Evolutionary conservation across 2,113 vertebrate genomes (phyloP).

Genomic region (Elaphurus davidianus): DNA sequence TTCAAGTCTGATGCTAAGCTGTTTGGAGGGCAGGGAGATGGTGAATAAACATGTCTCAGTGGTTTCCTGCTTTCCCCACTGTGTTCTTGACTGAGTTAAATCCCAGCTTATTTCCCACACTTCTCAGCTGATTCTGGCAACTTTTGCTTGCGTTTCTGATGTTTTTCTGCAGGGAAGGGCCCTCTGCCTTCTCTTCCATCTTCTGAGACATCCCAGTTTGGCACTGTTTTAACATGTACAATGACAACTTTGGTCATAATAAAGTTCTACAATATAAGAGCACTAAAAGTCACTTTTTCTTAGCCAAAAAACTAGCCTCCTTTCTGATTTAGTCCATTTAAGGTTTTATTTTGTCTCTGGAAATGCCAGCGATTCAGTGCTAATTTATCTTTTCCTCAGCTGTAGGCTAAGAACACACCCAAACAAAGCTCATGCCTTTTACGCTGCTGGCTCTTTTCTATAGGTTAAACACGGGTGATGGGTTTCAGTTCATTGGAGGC

Average conservation of each 20-base stretch:
- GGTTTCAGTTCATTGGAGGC: conserved; percentile 42
- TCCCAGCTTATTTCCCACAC: background rate
- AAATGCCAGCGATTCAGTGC: background rate
- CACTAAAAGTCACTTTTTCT: background rate
- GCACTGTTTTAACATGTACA: background rate
- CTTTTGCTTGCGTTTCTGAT: background rate
- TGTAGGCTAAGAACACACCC: background rate
- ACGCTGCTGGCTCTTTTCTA: background rate
- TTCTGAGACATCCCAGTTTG: background rate
- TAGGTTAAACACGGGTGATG: conserved; percentile 65
- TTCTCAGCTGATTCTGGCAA: background rate
- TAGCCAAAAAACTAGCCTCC: background rate
- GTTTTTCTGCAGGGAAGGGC: background rate
- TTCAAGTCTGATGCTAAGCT: background rate
- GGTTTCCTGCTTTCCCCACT: background rate
- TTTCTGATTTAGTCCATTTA: background rate
- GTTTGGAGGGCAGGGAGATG: too few relatives aligned
- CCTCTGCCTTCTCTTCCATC: background rate
- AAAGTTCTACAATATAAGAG: background rate
- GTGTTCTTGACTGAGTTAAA: background rate
- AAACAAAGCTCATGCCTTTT: background rate
- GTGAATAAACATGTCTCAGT: background rate
- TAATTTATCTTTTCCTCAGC: background rate
- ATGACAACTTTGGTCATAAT: background rate
- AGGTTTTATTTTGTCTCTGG: background rate